These are phyloP conservation scores for Eledona agricola DNA, from an alignment of 2,888 invertebrate genomes.

Conservation along the genomic window DNA sequence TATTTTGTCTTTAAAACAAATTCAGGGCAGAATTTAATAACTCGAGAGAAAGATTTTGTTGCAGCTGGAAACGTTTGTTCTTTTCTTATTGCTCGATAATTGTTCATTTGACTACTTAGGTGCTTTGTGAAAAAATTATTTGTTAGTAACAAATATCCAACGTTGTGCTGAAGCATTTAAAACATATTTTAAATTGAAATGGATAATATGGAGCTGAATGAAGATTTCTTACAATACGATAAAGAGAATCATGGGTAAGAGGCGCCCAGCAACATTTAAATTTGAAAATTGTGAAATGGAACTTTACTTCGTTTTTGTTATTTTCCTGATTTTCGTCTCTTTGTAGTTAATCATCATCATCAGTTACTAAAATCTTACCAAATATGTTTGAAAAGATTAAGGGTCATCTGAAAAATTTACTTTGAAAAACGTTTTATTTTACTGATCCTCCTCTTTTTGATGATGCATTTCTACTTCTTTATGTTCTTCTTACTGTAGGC, in stretches of 20 bases:
- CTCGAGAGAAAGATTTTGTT: constrained; percentile 2
- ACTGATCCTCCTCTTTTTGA: too few relatives aligned
- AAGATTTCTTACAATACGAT: constrained; percentile 9
- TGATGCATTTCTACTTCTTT: too few relatives aligned
- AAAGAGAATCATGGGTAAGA: constrained; percentile 17
- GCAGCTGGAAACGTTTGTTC: constrained; percentile 3
- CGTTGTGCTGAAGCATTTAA: neutral
- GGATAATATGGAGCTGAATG: constrained; percentile 10
- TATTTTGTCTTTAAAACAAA: constrained; percentile 5
- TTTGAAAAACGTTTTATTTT: too few relatives aligned
- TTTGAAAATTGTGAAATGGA: too few relatives aligned
- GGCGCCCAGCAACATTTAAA: too few relatives aligned
- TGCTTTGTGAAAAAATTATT: constrained; percentile 9
- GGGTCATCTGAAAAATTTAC: too few relatives aligned
- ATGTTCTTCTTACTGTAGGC: too few relatives aligned
- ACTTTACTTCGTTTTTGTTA: too few relatives aligned
- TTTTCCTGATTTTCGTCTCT: too few relatives aligned
- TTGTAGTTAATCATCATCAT: too few relatives aligned
- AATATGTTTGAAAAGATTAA: too few relatives aligned
- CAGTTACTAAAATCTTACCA: too few relatives aligned
- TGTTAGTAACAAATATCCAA: constrained; percentile 13
- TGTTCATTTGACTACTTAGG: constrained; percentile 12
- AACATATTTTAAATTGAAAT: neutral
- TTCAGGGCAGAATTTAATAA: constrained; percentile 5
- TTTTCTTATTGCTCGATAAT: constrained; percentile 19